phyloP scores from a whole-genome alignment of 2,113 vertebrate genomes.

The Peucedramus taeniatus region DNA sequence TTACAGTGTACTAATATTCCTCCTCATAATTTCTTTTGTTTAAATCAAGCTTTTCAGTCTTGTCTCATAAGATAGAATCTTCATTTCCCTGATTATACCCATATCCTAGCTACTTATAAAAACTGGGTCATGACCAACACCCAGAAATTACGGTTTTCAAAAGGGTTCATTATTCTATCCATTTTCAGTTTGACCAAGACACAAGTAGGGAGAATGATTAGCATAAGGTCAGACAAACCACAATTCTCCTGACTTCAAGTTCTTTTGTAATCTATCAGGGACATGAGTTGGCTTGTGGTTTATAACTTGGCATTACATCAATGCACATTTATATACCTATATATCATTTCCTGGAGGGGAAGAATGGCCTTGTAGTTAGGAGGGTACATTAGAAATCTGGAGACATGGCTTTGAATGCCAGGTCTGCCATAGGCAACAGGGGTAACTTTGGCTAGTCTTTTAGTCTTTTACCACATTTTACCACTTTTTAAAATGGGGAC shows the following conservation, averaged over 20 bases:
- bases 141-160: conserved; percentile 6
- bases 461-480: background rate
- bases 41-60: conserved; percentile 21
- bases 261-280: conserved; percentile 54
- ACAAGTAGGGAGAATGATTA: conserved; percentile 40
- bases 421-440: background rate
- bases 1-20: conserved; percentile 42
- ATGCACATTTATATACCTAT: conserved; percentile 61
- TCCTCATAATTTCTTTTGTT: conserved; percentile 31
- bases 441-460: background rate
- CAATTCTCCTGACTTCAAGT: conserved; percentile 42
- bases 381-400: background rate
- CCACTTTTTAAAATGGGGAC: background rate
- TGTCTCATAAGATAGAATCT: conserved; percentile 25
- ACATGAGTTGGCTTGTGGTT: conserved; percentile 52
- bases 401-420: background rate
- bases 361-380: background rate
- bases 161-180: conserved; percentile 7
- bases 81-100: conserved; percentile 17
- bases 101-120: conserved; percentile 40
- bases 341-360: conserved; percentile 33
- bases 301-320: conserved; percentile 66
- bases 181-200: conserved; percentile 43
- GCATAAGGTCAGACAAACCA: conserved; percentile 52
- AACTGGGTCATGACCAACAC: conserved; percentile 38